These are phyloP conservation scores for Pristionchus entomophagus DNA, from an alignment of 2,888 invertebrate genomes.

Conservation along the genomic window DNA sequence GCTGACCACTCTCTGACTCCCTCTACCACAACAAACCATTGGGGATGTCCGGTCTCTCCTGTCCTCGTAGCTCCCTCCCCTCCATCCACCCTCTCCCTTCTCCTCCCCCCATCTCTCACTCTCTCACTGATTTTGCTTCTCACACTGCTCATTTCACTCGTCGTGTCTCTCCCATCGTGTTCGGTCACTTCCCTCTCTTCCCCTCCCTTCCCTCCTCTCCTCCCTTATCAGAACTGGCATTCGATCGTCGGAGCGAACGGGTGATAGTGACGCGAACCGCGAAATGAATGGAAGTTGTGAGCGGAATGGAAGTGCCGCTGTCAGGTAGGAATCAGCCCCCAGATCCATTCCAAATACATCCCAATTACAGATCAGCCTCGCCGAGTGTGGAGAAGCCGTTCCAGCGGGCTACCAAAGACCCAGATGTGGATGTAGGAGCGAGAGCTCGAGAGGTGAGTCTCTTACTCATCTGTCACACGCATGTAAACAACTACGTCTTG, in stretches of 20 bases:
- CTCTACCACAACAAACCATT: conserved; percentile 24
- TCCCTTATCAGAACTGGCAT: conserved; percentile 27
- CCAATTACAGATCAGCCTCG: conserved; percentile 16
- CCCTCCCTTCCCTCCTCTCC: not conserved
- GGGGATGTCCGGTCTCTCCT: conserved; percentile 10
- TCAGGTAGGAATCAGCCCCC: not conserved
- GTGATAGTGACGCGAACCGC: conserved; percentile 24
- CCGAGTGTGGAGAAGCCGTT: conserved; percentile 33
- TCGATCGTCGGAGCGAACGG: conserved; percentile 25
- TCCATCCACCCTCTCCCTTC: conserved; percentile 6
- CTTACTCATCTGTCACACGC: not conserved
- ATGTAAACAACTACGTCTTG: not conserved
- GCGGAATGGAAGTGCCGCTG: not conserved
- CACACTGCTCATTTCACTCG: conserved; percentile 34
- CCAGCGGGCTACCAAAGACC: conserved; percentile 32
- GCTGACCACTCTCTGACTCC: conserved; percentile 28
- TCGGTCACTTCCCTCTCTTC: not conserved
- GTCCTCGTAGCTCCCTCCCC: not conserved
- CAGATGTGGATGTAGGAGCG: not conserved
- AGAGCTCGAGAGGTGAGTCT: conserved; percentile 26
- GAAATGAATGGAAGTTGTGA: conserved; percentile 22
- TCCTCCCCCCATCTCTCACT: not conserved
- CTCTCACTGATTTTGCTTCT: too few species aligned
- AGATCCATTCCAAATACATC: not conserved
- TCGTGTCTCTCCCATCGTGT: conserved; percentile 10